phyloP scores from a whole-genome alignment of 2,113 vertebrate species.

The Ciconia boyciana region DNA sequence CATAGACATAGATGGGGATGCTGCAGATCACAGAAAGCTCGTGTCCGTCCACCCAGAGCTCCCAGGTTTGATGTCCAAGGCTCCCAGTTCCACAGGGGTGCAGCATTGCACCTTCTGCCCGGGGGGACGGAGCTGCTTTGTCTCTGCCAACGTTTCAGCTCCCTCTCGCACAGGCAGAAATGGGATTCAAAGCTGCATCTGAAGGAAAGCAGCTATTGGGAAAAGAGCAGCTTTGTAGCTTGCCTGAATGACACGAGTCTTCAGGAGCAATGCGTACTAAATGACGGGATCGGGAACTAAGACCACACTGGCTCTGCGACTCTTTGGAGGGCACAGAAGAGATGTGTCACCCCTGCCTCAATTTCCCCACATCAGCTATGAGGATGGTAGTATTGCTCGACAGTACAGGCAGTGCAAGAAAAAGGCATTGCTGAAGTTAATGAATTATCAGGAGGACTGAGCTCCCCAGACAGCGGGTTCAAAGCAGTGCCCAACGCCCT shows the following conservation, averaged over 20 bases:
- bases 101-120: conserved; percentile 10
- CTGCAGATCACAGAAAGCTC: accelerated
- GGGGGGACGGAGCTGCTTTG: background rate
- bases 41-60: accelerated
- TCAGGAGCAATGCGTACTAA: accelerated
- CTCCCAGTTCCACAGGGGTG: background rate
- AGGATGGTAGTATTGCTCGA: accelerated
- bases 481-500: background rate
- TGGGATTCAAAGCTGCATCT: background rate
- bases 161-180: accelerated
- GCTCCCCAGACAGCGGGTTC: background rate
- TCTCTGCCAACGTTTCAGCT: background rate
- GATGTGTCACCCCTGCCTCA: background rate
- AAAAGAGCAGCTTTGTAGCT: background rate
- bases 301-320: accelerated
- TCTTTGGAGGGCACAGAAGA: background rate
- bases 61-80: background rate
- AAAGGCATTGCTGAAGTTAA: background rate
- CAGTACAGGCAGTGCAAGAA: background rate
- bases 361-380: background rate
- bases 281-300: accelerated
- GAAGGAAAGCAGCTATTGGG: accelerated
- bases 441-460: background rate
- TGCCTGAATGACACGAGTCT: accelerated
- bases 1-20: accelerated